phyloP scores from a whole-genome alignment of 2,113 vertebrate genomes.

The Heterotilapia buettikoferi region DNA sequence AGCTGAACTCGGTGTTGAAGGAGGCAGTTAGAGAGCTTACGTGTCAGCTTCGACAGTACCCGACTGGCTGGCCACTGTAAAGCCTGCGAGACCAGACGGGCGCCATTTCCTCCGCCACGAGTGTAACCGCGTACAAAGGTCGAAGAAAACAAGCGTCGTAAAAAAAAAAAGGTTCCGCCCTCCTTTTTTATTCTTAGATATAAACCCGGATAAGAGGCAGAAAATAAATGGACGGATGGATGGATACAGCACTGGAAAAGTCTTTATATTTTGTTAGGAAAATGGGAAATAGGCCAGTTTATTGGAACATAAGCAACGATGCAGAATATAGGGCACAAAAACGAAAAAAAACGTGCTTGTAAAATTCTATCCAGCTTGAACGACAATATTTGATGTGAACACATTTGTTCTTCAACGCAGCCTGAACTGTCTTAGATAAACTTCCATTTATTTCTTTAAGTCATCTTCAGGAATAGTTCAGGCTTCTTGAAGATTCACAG shows the following conservation, averaged over 20 bases:
- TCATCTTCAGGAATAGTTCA: neutral
- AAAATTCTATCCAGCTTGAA: neutral
- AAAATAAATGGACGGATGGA: neutral
- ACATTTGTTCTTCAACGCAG: neutral
- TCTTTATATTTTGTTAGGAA: neutral
- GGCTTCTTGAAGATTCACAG: neutral
- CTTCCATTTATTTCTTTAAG: neutral
- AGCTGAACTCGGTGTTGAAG: neutral
- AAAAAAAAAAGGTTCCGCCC: constrained; percentile 26
- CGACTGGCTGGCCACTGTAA: constrained; percentile 5
- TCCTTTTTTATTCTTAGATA: neutral
- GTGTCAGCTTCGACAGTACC: constrained; percentile 38
- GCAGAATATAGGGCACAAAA: neutral
- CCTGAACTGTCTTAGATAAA: neutral
- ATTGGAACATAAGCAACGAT: neutral
- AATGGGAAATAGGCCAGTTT: neutral
- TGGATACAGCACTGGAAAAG: neutral
- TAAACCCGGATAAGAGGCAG: neutral
- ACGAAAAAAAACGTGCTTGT: neutral
- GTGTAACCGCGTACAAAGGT: neutral
- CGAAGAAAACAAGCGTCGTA: neutral
- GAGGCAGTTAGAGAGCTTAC: neutral
- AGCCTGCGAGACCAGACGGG: neutral
- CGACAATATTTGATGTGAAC: neutral
- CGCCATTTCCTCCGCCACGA: constrained; percentile 52